Percentiles rank a stretch among this genome's conserved stretches.
These are phyloP conservation scores for Hyposmocoma kahamanoa DNA, from an alignment of 1,140 invertebrate genomes.

Conservation along the genomic window DNA sequence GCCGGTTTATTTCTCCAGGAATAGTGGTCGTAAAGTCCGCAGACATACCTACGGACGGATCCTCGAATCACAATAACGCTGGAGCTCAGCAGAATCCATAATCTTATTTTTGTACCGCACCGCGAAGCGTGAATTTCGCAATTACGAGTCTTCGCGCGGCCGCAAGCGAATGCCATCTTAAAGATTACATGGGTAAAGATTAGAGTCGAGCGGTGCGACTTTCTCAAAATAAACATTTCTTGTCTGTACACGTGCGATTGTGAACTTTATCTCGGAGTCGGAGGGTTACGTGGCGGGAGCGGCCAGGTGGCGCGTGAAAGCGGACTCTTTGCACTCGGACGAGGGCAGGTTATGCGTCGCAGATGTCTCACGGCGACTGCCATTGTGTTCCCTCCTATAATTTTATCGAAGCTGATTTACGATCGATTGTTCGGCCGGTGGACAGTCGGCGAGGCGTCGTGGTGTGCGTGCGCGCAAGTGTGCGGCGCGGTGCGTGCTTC, in stretches of 20 bases:
- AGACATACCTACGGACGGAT: conserved; percentile 71
- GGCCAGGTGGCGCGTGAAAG: conserved; percentile 47
- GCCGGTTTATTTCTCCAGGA: conserved; percentile 66
- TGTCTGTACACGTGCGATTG: conserved; percentile 68
- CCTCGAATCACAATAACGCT: conserved; percentile 72
- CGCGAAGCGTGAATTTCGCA: conserved; percentile 71
- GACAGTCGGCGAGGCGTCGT: conserved; percentile 50
- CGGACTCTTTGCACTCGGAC: conserved; percentile 49
- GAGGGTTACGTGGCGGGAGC: conserved; percentile 41
- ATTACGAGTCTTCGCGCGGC: conserved; percentile 43
- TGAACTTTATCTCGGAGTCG: conserved; percentile 66
- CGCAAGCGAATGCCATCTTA: conserved; percentile 42
- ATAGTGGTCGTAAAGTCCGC: conserved; percentile 67
- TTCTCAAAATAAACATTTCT: conserved; percentile 69
- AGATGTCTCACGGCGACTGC: conserved; percentile 50
- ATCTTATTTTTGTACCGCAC: conserved; percentile 74
- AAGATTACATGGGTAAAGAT: conserved; percentile 27
- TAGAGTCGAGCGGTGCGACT: conserved; percentile 32
- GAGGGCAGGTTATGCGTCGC: conserved; percentile 50
- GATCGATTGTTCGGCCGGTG: conserved; percentile 69
- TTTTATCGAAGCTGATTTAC: conserved; percentile 72
- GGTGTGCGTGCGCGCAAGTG: conserved; percentile 57
- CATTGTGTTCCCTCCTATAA: conserved; percentile 71
- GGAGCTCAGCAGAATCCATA: conserved; percentile 71
- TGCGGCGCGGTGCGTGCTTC: conserved; percentile 42